Conservation (phyloP, 2,113 vertebrate genomes). For the Sceloporus tristichus region DNA sequence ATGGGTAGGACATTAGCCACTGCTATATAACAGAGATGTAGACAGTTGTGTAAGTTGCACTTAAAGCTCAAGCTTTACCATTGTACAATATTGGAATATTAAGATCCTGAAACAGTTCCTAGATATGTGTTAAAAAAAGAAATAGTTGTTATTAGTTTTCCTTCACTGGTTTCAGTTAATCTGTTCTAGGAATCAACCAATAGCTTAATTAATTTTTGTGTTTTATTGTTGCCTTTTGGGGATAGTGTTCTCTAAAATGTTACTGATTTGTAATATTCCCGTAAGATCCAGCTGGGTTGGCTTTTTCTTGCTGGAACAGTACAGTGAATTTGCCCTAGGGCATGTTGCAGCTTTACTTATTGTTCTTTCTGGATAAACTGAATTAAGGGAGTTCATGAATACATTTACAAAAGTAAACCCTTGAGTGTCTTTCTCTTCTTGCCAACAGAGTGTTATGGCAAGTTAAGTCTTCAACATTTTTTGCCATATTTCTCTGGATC, state of each 20-base stretch:
- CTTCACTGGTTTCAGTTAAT: conserved; percentile 61
- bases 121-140: conserved; percentile 24
- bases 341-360: conserved; percentile 47
- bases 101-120: conserved; percentile 12
- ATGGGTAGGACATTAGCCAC: background rate
- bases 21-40: background rate
- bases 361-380: conserved; percentile 20
- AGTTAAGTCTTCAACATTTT: conserved; percentile 37
- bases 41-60: background rate
- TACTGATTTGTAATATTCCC: conserved; percentile 53
- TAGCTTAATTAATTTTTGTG: conserved; percentile 68
- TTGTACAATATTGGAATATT: conserved; percentile 18
- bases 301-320: conserved; percentile 58
- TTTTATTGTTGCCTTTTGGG: conserved; percentile 64
- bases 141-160: conserved; percentile 41
- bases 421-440: background rate
- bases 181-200: conserved; percentile 62
- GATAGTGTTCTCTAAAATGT: conserved; percentile 4
- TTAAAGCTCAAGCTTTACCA: background rate
- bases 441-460: accelerated
- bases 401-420: no score
- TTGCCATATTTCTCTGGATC: background rate
- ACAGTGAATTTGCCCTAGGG: conserved; percentile 50
- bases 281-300: conserved; percentile 15
- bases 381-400: background rate